phyloP scores from a whole-genome alignment of 2,888 invertebrate species.

The Eutolmus rufibarbis region DNA sequence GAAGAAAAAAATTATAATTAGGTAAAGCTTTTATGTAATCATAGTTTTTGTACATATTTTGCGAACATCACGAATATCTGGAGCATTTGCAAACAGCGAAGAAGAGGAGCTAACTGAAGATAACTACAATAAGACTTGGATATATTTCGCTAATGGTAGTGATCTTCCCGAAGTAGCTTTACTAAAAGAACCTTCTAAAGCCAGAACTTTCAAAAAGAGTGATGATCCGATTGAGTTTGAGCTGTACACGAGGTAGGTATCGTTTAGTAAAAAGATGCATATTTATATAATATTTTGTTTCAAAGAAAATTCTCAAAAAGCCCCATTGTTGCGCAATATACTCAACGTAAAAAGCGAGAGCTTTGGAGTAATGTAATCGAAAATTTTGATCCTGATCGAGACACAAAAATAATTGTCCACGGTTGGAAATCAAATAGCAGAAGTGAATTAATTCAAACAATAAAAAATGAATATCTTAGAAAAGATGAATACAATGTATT shows the following conservation, averaged over 20 bases:
- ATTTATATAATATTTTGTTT: not conserved
- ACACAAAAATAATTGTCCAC: conserved; percentile 61
- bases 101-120: conserved; percentile 56
- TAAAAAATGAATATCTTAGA: conserved; percentile 58
- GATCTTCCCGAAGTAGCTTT: conserved; percentile 60
- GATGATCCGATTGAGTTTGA: conserved; percentile 56
- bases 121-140: conserved; percentile 61
- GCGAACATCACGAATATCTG: not conserved
- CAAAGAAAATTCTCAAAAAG: not conserved
- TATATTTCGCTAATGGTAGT: conserved; percentile 62
- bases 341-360: conserved; percentile 56
- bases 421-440: conserved; percentile 62
- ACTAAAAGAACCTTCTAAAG: conserved; percentile 56
- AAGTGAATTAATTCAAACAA: conserved; percentile 59
- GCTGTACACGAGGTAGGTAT: conserved; percentile 55
- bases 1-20: too few species aligned
- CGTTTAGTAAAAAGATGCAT: too few species aligned
- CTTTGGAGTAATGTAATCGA: conserved; percentile 58
- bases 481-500: conserved; percentile 58
- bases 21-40: not conserved
- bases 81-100: not conserved
- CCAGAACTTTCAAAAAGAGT: conserved; percentile 53
- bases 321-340: conserved; percentile 12
- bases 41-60: not conserved
- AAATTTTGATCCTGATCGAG: conserved; percentile 57